Evolutionary conservation across 2,888 invertebrate genomes (phyloP).

Genomic region (Plagiodera versicolora): DNA sequence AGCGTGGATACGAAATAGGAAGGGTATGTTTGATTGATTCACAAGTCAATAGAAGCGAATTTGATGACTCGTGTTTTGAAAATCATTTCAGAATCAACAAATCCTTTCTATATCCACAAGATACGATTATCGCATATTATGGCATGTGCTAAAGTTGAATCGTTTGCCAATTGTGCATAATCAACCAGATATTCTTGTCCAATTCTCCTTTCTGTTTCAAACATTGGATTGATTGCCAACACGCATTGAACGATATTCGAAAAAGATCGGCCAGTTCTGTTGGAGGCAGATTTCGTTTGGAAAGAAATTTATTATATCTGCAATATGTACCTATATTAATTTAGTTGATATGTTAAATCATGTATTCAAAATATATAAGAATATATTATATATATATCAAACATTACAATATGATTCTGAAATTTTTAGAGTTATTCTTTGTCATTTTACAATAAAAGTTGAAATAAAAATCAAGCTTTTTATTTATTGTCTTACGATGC

Average conservation of each 20-base stretch:
- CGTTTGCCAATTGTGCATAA: not conserved
- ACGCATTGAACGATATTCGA: constrained; percentile 46
- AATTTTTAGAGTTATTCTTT: constrained; percentile 72
- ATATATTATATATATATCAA: constrained; percentile 55
- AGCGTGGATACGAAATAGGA: not conserved
- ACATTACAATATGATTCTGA: constrained; percentile 51
- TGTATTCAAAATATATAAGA: constrained; percentile 47
- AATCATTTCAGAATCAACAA: no score
- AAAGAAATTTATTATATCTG: constrained; percentile 36
- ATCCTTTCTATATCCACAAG: not conserved
- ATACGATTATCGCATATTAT: not conserved
- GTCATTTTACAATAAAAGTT: constrained; percentile 70
- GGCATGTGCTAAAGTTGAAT: not conserved
- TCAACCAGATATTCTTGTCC: not conserved
- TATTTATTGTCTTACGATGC: constrained; percentile 4
- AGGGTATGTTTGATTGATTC: not conserved
- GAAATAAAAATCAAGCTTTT: constrained; percentile 27
- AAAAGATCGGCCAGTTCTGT: constrained; percentile 52
- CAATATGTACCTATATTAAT: constrained; percentile 39
- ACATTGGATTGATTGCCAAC: constrained; percentile 36
- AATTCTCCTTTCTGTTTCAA: constrained; percentile 24
- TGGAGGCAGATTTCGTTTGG: constrained; percentile 33
- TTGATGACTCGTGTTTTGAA: no score
- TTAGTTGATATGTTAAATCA: constrained; percentile 49
- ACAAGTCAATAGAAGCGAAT: no score